Evolutionary conservation across 2,888 invertebrate genomes (phyloP), one percentile per base, ranked within the genome.

Genomic region (Netelia inedita): DNA sequence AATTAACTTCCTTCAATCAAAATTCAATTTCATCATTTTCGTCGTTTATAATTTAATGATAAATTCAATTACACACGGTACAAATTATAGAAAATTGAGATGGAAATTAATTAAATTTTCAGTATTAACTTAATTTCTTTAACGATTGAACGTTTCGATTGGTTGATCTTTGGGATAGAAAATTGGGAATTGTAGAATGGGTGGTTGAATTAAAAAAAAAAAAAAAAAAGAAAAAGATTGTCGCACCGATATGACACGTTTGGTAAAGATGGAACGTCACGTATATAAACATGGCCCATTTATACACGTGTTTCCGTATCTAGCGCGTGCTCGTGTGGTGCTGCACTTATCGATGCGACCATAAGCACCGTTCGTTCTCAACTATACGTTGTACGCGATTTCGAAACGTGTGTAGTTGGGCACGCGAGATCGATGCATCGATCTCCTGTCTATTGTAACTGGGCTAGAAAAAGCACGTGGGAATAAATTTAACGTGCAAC

Each of bases 351-450:
- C 72, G 79, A 79, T 80, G 71, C 66, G n/a, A 9, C 53, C 23
- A 19, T 57, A 43, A 57, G 53, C 43, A 68, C 76, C 63, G 79
- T 83, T 69, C 57, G 23, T 84, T 55, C 53, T 71, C 41, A 41
- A 63, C 73, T 72, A 78, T 71, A 71, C 57, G n/a, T 35, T 35
- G 72, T 55, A 46, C 16, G 63, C 72, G 57, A 23, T 41, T 41
- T 28, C 59, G 61, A 28, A 19, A 5, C 14, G n/a, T 68, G 3
- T 61, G 10, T 35, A 16, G 53, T 21, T 16, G 63, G 61, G 78
- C 80, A 84, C 80, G 80, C 73, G 69, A 78, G 81, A 81, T 84
- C 84, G 78, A 84, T 84, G 69, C 72, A 84, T 84, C 84, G 84
- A 84, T 84, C 72, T n/a, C 35, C 19, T 16, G 72, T 69, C 68